Percentiles rank a stretch among this genome's conserved stretches.
Evolutionary conservation across 2,113 vertebrate species (phyloP).

Genomic region (Apodemus speciosus): DNA sequence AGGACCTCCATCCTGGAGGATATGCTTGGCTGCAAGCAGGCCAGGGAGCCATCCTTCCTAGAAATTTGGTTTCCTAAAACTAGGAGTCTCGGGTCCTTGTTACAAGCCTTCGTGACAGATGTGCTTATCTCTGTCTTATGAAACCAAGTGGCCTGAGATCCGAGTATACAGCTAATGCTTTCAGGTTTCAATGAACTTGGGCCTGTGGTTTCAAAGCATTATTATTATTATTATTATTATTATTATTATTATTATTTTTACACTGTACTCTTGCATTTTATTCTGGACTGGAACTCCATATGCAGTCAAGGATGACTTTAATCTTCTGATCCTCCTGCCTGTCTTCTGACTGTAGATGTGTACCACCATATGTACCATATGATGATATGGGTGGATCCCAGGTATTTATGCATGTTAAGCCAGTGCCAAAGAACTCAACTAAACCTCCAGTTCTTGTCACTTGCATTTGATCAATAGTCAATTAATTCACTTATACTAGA

Average conservation of each 20-base stretch:
- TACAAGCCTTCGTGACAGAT: not conserved
- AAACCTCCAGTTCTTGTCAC: no score
- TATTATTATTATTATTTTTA: no score
- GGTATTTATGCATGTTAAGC: not conserved
- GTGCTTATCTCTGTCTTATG: not conserved
- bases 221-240: no score
- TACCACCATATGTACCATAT: no score
- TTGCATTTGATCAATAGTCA: not conserved
- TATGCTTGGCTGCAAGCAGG: not conserved
- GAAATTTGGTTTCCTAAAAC: not conserved
- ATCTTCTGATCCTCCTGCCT: not conserved
- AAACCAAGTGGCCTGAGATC: not conserved
- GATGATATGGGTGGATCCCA: not conserved
- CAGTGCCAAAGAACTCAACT: no score
- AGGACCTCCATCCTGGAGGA: not conserved
- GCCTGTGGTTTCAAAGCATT: not conserved
- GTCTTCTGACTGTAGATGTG: not conserved
- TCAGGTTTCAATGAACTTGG: not conserved
- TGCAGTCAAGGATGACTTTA: not conserved
- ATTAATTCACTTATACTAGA: not conserved
- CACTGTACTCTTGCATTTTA: not conserved
- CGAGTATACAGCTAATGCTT: not conserved
- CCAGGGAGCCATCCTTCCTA: no score
- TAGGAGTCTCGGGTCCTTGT: not conserved
- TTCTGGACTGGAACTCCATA: not conserved